phyloP scores from a whole-genome alignment of 1,140 invertebrate genomes.

The Tenebrio molitor region DNA sequence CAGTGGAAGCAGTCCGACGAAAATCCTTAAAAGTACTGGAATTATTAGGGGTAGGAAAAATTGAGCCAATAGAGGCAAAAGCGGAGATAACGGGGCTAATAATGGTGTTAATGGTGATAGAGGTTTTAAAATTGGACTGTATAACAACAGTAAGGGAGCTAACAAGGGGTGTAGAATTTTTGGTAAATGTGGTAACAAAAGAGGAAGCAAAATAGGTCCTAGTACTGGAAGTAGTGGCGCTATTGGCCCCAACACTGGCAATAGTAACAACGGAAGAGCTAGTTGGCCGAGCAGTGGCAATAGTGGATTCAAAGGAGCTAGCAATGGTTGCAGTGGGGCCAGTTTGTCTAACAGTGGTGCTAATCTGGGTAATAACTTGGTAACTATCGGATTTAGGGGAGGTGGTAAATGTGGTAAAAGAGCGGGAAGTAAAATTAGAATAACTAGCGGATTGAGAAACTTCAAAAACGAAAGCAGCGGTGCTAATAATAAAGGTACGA shows the following conservation, averaged over 20 bases:
- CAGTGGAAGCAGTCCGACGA: neutral
- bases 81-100: neutral
- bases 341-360: neutral
- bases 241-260: neutral
- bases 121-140: too few species aligned
- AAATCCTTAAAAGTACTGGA: neutral
- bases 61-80: neutral
- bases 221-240: neutral
- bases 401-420: constrained; percentile 7
- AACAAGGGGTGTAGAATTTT: neutral
- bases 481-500: neutral
- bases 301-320: neutral
- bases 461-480: neutral
- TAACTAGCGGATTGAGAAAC: neutral
- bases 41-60: neutral
- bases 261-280: neutral
- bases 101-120: neutral
- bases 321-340: neutral
- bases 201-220: too few species aligned
- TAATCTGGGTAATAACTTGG: neutral
- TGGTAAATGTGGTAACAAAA: neutral
- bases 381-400: neutral
- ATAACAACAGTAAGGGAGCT: neutral
- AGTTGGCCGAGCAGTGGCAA: too few species aligned
- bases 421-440: neutral